These are phyloP conservation scores for Phrynosoma platyrhinos DNA, from an alignment of 2,113 vertebrate species.

Conservation along the genomic window DNA sequence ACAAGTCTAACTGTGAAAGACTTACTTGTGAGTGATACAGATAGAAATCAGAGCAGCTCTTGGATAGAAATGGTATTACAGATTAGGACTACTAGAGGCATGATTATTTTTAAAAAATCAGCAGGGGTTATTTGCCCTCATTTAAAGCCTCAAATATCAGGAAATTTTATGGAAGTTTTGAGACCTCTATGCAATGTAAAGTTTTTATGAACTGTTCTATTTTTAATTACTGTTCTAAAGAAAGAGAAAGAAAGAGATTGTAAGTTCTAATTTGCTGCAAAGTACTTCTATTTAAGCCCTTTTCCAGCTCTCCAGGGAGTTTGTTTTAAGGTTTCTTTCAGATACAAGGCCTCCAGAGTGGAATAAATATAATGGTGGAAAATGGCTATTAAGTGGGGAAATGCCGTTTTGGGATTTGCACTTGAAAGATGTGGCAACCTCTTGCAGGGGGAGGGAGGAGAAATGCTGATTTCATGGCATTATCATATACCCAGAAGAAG, in stretches of 20 bases:
- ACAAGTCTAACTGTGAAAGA: too few species aligned
- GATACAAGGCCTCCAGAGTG: conserved; percentile 60
- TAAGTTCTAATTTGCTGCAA: conserved; percentile 64
- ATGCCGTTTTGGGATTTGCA: conserved; percentile 55
- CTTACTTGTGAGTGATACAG: background rate
- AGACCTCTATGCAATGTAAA: conserved; percentile 55
- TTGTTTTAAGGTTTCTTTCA: conserved; percentile 74
- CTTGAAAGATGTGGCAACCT: conserved; percentile 54
- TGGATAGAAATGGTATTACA: background rate
- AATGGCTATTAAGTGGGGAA: conserved; percentile 55
- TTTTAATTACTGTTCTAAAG: conserved; percentile 74
- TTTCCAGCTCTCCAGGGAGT: conserved; percentile 61
- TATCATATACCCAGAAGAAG: conserved; percentile 1
- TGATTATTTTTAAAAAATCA: conserved; percentile 6
- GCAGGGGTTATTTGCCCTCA: conserved; percentile 37
- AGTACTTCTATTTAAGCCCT: conserved; percentile 67
- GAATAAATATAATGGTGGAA: conserved; percentile 75
- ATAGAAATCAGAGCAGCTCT: background rate
- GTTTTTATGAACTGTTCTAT: conserved; percentile 60
- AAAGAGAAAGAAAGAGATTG: conserved; percentile 45
- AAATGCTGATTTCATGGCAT: background rate
- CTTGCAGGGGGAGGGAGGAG: background rate
- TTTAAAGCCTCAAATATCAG: conserved; percentile 44
- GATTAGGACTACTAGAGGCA: background rate
- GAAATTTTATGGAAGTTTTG: conserved; percentile 66